Evolutionary conservation across 2,888 invertebrate genomes (phyloP).

Genomic region (Drosophila tripunctata): DNA sequence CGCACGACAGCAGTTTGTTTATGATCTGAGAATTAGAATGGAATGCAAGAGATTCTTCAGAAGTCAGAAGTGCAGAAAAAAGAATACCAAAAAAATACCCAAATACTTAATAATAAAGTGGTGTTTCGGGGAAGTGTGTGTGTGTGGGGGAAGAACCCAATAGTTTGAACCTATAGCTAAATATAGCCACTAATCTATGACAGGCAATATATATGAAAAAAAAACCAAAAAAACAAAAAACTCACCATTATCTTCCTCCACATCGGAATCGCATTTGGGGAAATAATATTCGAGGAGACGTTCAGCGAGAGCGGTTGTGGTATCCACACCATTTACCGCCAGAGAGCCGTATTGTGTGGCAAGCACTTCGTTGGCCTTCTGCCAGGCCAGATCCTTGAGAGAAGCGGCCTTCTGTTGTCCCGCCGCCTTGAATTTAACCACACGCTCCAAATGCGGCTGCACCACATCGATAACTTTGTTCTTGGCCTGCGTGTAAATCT

Average conservation of each 20-base stretch:
- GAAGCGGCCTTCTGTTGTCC: conserved; percentile 87
- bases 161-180: not conserved
- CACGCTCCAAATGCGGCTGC: conserved; percentile 85
- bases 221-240: no score
- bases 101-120: no score
- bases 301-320: conserved; percentile 89
- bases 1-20: conserved; percentile 82
- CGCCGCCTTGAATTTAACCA: conserved; percentile 81
- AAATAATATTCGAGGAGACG: conserved; percentile 90
- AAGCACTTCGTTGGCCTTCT: conserved; percentile 89
- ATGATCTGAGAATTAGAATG: conserved; percentile 82
- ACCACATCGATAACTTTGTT: conserved; percentile 86
- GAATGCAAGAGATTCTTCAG: conserved; percentile 49
- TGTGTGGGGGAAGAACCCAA: not conserved
- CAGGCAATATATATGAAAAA: no score
- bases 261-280: conserved; percentile 86
- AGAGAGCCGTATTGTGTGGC: conserved; percentile 89
- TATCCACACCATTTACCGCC: conserved; percentile 88
- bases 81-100: not conserved
- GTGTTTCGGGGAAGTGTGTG: no score
- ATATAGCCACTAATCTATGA: no score
- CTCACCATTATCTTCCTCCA: conserved; percentile 85
- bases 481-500: conserved; percentile 86
- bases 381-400: conserved; percentile 89
- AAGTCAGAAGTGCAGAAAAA: no score